Percentiles rank a stretch among this genome's conserved stretches.
These are phyloP conservation scores for Coreoperca whiteheadi DNA, from an alignment of 2,113 vertebrate species.

Conservation along the genomic window DNA sequence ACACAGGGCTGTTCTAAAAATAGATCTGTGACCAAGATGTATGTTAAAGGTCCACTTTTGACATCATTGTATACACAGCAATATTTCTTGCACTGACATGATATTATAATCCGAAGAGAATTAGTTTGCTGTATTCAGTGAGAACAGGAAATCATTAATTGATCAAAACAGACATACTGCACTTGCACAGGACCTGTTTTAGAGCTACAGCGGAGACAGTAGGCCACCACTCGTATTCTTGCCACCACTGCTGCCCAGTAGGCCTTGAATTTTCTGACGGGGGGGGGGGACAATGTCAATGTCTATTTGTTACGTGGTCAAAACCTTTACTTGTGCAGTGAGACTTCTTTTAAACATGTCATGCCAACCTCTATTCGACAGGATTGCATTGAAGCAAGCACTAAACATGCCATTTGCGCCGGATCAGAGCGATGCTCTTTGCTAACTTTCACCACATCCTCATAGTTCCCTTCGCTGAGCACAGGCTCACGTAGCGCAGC, in stretches of 20 bases:
- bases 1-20: neutral
- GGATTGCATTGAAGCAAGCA: neutral
- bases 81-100: neutral
- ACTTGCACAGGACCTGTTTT: neutral
- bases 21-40: neutral
- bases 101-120: neutral
- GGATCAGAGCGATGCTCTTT: constrained; percentile 32
- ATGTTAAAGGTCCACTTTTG: neutral
- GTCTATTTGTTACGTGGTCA: constrained; percentile 13
- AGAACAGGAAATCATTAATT: constrained; percentile 21
- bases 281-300: constrained; percentile 15
- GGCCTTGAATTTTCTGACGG: constrained; percentile 44
- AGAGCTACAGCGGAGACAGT: neutral
- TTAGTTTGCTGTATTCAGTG: neutral
- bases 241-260: constrained; percentile 6
- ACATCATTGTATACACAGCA: neutral
- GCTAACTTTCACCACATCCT: constrained; percentile 20
- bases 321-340: constrained; percentile 11
- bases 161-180: constrained; percentile 8
- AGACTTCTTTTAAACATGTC: neutral
- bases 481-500: constrained; percentile 49
- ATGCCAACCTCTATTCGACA: neutral
- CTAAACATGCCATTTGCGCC: constrained; percentile 31
- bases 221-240: constrained; percentile 48
- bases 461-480: constrained; percentile 40